Conservation (phyloP, 2,888 invertebrate species). For the Dicyrtoma fusca region DNA sequence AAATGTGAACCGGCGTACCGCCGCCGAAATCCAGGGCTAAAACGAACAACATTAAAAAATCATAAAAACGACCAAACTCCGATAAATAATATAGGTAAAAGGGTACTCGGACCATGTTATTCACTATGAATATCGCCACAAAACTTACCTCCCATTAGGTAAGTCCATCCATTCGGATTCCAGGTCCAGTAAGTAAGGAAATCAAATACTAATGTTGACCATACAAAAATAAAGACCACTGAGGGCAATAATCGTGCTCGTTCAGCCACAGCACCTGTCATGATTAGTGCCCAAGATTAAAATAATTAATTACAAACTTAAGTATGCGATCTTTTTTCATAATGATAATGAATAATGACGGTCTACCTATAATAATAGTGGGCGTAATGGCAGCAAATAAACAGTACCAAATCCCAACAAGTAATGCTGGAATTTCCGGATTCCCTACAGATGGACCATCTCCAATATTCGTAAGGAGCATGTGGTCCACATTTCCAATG, state of each 20-base stretch:
- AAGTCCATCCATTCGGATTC: conserved; percentile 51
- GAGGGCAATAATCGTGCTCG: conserved; percentile 47
- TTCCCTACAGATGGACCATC: conserved; percentile 43
- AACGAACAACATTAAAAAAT: not conserved
- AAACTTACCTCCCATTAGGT: conserved; percentile 38
- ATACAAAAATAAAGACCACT: conserved; percentile 51
- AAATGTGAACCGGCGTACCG: conserved; percentile 46
- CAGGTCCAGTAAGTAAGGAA: conserved; percentile 54
- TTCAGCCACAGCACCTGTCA: conserved; percentile 47
- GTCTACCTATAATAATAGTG: conserved; percentile 50
- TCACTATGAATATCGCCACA: too few relatives aligned
- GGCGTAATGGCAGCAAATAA: conserved; percentile 54
- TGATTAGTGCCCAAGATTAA: too few relatives aligned
- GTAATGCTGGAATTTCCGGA: conserved; percentile 49
- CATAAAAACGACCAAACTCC: too few relatives aligned
- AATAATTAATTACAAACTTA: too few relatives aligned
- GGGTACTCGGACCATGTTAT: too few relatives aligned
- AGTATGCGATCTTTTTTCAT: conserved; percentile 42
- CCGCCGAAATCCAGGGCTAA: conserved; percentile 50
- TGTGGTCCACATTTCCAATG: conserved; percentile 48
- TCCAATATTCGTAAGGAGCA: conserved; percentile 43
- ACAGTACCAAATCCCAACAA: conserved; percentile 54
- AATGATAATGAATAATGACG: too few relatives aligned
- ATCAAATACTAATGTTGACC: conserved; percentile 54
- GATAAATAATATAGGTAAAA: too few relatives aligned